Conservation (phyloP, 64 coral and sea anemone genomes). For the Actinia tenebrosa region DNA sequence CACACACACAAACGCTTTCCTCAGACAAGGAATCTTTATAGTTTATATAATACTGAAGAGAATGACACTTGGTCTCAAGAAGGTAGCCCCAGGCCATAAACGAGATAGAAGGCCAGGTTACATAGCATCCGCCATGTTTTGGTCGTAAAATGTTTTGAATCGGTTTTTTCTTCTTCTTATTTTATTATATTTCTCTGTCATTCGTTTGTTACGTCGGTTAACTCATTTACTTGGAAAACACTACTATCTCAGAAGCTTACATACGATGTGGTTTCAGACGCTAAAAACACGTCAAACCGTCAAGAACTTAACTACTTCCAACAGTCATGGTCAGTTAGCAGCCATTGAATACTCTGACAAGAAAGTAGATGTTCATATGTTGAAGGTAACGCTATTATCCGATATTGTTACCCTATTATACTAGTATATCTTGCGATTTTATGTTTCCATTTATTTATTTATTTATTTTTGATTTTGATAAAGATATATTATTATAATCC, state of each 20-base stretch:
- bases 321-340: slow-evolving; percentile 46
- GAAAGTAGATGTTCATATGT: slow-evolving; percentile 63
- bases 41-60: too few relatives aligned
- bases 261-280: slow-evolving; percentile 86
- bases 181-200: not conserved
- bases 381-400: slow-evolving; percentile 42
- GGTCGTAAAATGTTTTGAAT: not conserved
- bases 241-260: not conserved
- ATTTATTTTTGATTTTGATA: too few relatives aligned
- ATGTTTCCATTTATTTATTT: too few relatives aligned
- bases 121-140: not conserved
- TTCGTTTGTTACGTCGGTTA: not conserved
- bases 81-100: too few relatives aligned
- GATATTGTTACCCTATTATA: not conserved
- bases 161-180: not conserved
- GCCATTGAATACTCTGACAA: slow-evolving; percentile 75
- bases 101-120: not conserved
- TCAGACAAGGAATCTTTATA: too few relatives aligned
- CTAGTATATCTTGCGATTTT: too few relatives aligned
- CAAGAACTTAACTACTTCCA: slow-evolving; percentile 44
- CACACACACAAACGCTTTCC: too few relatives aligned
- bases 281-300: slow-evolving; percentile 69
- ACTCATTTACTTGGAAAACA: not conserved
- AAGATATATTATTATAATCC: too few relatives aligned
- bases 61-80: too few relatives aligned